phyloP scores from a whole-genome alignment of 2,888 invertebrate species.

The Chrysolina haemoptera region DNA sequence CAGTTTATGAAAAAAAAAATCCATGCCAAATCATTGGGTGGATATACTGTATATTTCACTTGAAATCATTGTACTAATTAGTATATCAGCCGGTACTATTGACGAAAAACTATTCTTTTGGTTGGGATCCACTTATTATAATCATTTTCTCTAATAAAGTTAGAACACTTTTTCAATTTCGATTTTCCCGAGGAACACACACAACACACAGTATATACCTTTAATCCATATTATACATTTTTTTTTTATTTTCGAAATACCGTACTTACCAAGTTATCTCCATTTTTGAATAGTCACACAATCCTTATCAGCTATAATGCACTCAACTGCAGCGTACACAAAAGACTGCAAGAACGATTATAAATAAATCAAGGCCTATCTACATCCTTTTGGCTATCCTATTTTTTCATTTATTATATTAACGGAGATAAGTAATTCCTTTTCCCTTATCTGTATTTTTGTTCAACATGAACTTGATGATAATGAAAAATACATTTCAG shows the following conservation, averaged over 20 bases:
- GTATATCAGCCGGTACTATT: too few relatives aligned
- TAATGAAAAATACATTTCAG: background rate
- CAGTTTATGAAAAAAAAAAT: too few relatives aligned
- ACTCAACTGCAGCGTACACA: conserved; percentile 14
- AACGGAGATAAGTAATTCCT: conserved; percentile 1
- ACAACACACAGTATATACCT: too few relatives aligned
- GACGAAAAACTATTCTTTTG: too few relatives aligned
- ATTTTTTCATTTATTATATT: conserved; percentile 5
- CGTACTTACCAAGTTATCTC: conserved; percentile 17
- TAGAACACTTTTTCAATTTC: too few relatives aligned
- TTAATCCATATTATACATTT: too few relatives aligned
- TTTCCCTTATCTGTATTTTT: background rate
- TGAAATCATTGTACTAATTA: too few relatives aligned
- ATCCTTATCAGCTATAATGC: conserved; percentile 25
- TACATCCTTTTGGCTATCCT: conserved; percentile 16
- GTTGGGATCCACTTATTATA: too few relatives aligned
- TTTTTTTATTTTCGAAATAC: background rate
- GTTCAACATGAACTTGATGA: conserved; percentile 8
- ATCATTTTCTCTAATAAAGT: too few relatives aligned
- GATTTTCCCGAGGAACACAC: too few relatives aligned
- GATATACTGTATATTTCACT: too few relatives aligned
- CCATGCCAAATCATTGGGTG: too few relatives aligned
- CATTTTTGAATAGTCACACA: background rate
- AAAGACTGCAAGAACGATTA: conserved; percentile 15
- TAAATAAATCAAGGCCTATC: conserved; percentile 21